phyloP scores from a whole-genome alignment of 2,797 vertebrate genomes.

The Coregonus sp. region DNA sequence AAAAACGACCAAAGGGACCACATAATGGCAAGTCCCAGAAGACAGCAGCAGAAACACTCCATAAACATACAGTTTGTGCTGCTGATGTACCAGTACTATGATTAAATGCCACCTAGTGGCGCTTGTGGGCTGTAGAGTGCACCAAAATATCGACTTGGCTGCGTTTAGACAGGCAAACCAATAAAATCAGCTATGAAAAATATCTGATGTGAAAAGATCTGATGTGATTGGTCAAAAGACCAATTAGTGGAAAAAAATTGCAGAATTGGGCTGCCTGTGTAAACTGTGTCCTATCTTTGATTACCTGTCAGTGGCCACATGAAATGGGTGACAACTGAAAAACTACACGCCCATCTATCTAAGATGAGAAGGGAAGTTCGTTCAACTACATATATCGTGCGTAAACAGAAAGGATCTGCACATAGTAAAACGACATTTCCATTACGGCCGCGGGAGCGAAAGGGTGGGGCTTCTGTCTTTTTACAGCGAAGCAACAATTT shows the following conservation, averaged over 20 bases:
- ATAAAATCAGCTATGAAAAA: neutral
- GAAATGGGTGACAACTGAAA: too few relatives aligned
- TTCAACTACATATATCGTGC: neutral
- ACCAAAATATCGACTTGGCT: neutral
- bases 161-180: neutral
- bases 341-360: slow-evolving; percentile 29
- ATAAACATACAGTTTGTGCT: too few relatives aligned
- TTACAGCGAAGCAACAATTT: slow-evolving; percentile 59
- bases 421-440: slow-evolving; percentile 70
- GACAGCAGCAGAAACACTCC: too few relatives aligned
- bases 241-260: too few relatives aligned
- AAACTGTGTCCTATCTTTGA: neutral
- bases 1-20: too few relatives aligned
- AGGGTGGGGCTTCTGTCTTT: slow-evolving; percentile 66
- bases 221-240: too few relatives aligned
- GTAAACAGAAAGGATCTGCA: neutral
- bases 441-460: slow-evolving; percentile 45
- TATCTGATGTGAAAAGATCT: neutral
- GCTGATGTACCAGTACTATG: neutral
- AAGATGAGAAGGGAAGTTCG: slow-evolving; percentile 63
- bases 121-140: neutral
- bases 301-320: neutral
- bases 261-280: neutral
- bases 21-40: too few relatives aligned
- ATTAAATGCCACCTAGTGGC: neutral